Percentiles rank a stretch among this genome's conserved stretches.
Evolutionary conservation across 2,888 invertebrate species (phyloP).

Genomic region (Holacanthella duospinosa): DNA sequence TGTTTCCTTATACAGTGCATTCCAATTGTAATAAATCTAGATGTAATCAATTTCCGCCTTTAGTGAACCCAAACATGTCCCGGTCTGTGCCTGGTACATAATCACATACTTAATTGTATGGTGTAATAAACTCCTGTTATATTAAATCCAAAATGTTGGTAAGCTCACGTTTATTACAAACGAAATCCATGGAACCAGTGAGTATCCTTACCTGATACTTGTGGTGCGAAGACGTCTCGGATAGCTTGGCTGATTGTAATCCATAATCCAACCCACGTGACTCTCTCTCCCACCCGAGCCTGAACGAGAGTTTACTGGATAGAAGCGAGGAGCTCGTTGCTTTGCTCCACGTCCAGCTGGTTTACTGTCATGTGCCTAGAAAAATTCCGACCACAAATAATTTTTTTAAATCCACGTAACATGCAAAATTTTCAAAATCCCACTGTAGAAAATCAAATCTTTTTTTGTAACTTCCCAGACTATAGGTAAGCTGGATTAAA

Average conservation of each 20-base stretch:
- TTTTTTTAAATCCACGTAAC: too few species aligned
- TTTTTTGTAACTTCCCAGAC: too few species aligned
- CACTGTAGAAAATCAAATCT: not conserved
- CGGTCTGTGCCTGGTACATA: too few species aligned
- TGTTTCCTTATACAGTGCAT: not conserved
- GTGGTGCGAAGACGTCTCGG: constrained; percentile 21
- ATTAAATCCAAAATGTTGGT: too few species aligned
- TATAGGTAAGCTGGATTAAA: too few species aligned
- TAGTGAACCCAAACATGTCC: too few species aligned
- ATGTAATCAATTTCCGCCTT: too few species aligned
- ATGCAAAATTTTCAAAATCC: not conserved
- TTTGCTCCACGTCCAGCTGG: constrained; percentile 13
- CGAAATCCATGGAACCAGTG: not conserved
- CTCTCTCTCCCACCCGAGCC: constrained; percentile 69
- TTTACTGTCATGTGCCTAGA: not conserved
- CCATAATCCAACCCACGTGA: constrained; percentile 97
- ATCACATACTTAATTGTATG: too few species aligned
- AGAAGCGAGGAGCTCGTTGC: constrained; percentile 23
- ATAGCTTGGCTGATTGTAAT: constrained; percentile 43
- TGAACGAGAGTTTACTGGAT: constrained; percentile 22
- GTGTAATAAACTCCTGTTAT: too few species aligned
- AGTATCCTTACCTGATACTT: constrained; percentile 23
- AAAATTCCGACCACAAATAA: not conserved
- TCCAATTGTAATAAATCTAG: not conserved
- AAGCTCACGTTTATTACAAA: too few species aligned